Conservation (phyloP, 2,888 invertebrate species). For the Dione juno region DNA sequence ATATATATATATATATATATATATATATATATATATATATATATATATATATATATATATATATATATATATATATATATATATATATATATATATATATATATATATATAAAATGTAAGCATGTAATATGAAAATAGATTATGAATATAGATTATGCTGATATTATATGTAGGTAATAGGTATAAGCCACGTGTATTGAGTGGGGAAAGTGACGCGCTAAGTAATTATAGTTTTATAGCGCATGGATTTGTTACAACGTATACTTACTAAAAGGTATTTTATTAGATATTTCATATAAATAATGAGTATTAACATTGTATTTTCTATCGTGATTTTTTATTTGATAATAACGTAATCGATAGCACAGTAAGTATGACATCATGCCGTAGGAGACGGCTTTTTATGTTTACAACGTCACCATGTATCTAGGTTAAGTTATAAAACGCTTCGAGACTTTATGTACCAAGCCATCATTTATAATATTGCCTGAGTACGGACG, state of each 20-base stretch:
- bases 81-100: not conserved
- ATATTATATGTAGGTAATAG: not conserved
- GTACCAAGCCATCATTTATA: slow-evolving; percentile 30
- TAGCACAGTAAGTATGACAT: slow-evolving; percentile 5
- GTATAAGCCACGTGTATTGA: not conserved
- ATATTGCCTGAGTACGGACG: slow-evolving; percentile 26
- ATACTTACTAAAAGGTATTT: not conserved
- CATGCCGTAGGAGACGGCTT: slow-evolving; percentile 6
- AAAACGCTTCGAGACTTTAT: slow-evolving; percentile 34
- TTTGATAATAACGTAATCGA: slow-evolving; percentile 6
- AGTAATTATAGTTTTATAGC: slow-evolving; percentile 2
- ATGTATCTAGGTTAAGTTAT: slow-evolving; percentile 31
- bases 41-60: not conserved
- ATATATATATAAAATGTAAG: not conserved
- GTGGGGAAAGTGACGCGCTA: not conserved
- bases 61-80: not conserved
- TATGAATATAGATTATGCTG: too few relatives aligned
- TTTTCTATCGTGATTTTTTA: not conserved
- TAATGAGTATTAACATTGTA: not conserved
- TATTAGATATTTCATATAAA: not conserved
- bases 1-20: not conserved
- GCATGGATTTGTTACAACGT: not conserved
- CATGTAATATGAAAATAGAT: not conserved
- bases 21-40: not conserved
- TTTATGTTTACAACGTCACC: slow-evolving; percentile 29